Conservation (phyloP, 2,888 invertebrate species). For the Erebia palarica region DNA sequence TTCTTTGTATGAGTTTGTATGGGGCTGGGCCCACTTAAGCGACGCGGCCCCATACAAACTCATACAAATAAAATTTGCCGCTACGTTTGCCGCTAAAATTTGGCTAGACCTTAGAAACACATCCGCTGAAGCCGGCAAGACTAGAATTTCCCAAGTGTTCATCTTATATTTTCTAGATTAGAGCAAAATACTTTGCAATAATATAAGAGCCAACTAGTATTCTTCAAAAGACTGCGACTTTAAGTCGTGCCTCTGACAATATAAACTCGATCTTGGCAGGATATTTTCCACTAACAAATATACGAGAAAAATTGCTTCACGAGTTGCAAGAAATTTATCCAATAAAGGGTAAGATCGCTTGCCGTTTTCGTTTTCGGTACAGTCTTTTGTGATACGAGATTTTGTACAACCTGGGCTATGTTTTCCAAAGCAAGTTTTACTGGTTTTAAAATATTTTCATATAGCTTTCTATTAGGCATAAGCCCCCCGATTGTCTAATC, state of each 20-base stretch:
- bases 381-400: slow-evolving; percentile 32
- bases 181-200: not conserved
- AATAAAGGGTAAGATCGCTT: slow-evolving; percentile 38
- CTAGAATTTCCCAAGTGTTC: no score
- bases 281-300: slow-evolving; percentile 47
- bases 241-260: slow-evolving; percentile 46
- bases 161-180: not conserved
- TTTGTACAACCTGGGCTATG: slow-evolving; percentile 34
- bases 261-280: slow-evolving; percentile 48
- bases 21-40: no score
- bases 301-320: slow-evolving; percentile 40
- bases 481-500: no score
- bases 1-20: no score
- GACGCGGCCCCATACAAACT: no score
- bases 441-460: slow-evolving; percentile 1
- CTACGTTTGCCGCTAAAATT: no score
- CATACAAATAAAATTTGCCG: no score
- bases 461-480: not conserved
- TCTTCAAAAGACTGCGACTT: slow-evolving; percentile 24
- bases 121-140: no score
- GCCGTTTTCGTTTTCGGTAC: no score
- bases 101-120: no score
- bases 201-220: slow-evolving; percentile 5
- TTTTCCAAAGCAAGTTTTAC: slow-evolving; percentile 21
- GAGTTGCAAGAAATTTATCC: slow-evolving; percentile 33